Base-by-base conservation (phyloP, 1,140 invertebrate species). In the Pissodes strobi region DNA sequence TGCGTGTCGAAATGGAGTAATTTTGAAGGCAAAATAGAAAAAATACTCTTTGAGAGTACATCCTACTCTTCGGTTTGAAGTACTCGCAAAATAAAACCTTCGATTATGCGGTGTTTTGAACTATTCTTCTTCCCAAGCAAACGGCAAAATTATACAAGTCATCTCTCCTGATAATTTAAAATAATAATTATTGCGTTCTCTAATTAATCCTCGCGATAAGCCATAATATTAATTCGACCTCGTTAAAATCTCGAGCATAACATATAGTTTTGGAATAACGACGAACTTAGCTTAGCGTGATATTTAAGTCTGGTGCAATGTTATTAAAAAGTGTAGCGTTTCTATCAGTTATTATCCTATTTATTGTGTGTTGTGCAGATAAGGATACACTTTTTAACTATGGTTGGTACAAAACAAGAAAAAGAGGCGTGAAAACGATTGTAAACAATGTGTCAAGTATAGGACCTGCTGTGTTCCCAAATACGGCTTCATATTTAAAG, bases 381-480 rank as follows among this genome's bases (percentile, higher is more conserved):
- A 49, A 41, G 5, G 15, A 23, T 23, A 12, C 17, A 15, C 23
- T 67, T 8, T 64, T 68, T 18, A 22, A 25, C 25, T 34, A 12
- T 9, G 62, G 67, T 4, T 64, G 41, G 46, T 64, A 61, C 34
- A 68, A 64, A 22, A 19, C 18, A 9, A 21, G 43, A 12, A 55
- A 46, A 17, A 60, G 37, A 21, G 67, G 67, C 1, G 30, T 30
- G 1, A 69, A 45, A 55, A 37, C 10, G 15, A 21, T 4, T 0
- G 10, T 69, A 8, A 37, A 23, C 5, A 43, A 65, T 17, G 58
- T 63, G 2, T 6, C 22, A 12, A 17, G n/a, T 17, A 52, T 69
- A 37, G 45, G 60, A 25, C 46, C 58, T n/a, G 19, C 13, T 13
- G n/a, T 23, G 0, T 17, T 68, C 23, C 43, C 67, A 12, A 21